Evolutionary conservation across 2,797 vertebrate species (phyloP).

Genomic region (Hoplostethus mediterraneus): DNA sequence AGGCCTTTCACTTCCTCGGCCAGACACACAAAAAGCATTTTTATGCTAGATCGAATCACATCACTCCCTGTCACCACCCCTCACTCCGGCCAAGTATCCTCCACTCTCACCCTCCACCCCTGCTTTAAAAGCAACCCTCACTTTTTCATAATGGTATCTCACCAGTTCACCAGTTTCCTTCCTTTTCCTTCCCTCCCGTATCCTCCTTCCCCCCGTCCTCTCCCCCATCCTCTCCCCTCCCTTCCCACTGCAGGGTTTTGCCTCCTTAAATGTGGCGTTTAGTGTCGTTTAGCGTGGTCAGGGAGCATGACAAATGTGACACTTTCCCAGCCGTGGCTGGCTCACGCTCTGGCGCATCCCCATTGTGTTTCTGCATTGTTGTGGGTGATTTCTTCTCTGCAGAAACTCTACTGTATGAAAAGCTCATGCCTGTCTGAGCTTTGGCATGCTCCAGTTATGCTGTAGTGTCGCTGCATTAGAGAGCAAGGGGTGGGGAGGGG

Average conservation of each 20-base stretch:
- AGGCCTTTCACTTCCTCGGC: constrained; percentile 74
- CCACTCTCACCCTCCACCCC: constrained; percentile 16
- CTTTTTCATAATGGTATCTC: constrained; percentile 36
- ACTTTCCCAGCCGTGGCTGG: constrained; percentile 82
- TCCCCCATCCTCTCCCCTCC: constrained; percentile 19
- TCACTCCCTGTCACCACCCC: constrained; percentile 70
- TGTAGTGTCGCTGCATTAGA: constrained; percentile 81
- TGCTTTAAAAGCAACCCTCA: constrained; percentile 27
- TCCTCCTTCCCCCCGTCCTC: neutral
- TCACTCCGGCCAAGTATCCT: constrained; percentile 58
- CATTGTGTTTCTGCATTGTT: constrained; percentile 85
- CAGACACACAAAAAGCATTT: constrained; percentile 79
- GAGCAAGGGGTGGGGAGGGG: constrained; percentile 46
- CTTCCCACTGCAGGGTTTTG: constrained; percentile 67
- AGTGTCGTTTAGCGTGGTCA: constrained; percentile 86
- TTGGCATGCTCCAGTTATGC: constrained; percentile 88
- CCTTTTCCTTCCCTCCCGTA: constrained; percentile 13
- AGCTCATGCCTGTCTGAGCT: constrained; percentile 88
- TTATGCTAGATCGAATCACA: constrained; percentile 81
- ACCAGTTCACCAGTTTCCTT: constrained; percentile 34
- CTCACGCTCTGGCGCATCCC: constrained; percentile 79
- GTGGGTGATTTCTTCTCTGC: constrained; percentile 80
- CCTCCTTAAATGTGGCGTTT: constrained; percentile 84
- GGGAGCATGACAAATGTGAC: constrained; percentile 87
- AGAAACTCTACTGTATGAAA: constrained; percentile 85